These are phyloP conservation scores for Furnarius figulus DNA, from an alignment of 2,113 vertebrate genomes.

Conservation along the genomic window DNA sequence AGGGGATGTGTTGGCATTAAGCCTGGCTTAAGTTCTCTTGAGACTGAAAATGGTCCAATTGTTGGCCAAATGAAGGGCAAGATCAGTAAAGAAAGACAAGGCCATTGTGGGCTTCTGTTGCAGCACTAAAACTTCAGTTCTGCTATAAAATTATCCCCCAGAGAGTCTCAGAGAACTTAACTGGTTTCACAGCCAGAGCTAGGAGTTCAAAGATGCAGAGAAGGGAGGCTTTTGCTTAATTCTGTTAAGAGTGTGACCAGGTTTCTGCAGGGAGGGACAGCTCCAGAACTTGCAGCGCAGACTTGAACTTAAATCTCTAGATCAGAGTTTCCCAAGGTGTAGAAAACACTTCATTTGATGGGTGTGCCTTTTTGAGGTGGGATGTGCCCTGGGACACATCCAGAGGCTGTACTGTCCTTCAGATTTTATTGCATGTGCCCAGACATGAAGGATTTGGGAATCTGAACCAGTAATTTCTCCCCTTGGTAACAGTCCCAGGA, in stretches of 20 bases:
- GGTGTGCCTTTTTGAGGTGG: not conserved
- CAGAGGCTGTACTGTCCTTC: not conserved
- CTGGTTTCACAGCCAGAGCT: not conserved
- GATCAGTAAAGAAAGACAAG: not conserved
- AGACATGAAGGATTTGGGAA: not conserved
- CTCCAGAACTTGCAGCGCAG: not conserved
- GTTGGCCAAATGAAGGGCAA: not conserved
- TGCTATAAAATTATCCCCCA: not conserved
- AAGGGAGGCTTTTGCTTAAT: not conserved
- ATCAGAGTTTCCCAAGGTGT: not conserved
- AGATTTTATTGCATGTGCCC: not conserved
- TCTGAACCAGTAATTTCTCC: no score
- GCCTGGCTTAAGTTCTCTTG: not conserved
- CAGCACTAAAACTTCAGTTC: not conserved
- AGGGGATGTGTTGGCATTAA: not conserved
- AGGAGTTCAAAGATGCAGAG: not conserved
- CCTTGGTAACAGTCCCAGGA: rapidly evolving
- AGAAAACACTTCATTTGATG: no score
- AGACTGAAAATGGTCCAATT: not conserved
- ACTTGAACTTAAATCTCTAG: no score
- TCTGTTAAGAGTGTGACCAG: not conserved
- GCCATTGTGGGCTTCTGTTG: not conserved
- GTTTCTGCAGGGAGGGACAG: not conserved
- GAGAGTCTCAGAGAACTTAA: rapidly evolving
- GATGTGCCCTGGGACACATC: not conserved